These are phyloP conservation scores for Enteromius trimaculatus DNA, from an alignment of 2,797 vertebrate species.

Conservation along the genomic window DNA sequence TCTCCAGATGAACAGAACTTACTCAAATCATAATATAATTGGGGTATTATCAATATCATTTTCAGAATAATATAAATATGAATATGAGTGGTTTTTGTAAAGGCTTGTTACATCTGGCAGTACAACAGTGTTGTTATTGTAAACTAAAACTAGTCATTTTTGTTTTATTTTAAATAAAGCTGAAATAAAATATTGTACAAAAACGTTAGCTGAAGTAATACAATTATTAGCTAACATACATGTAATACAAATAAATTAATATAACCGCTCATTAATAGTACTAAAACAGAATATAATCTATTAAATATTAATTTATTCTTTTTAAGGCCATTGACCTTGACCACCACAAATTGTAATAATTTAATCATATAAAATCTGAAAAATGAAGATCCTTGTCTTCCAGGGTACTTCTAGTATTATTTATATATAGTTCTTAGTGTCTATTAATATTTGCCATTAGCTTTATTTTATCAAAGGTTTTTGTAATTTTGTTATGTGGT, in stretches of 20 bases:
- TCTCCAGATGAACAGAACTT: neutral
- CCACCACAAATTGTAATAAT: neutral
- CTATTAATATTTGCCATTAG: neutral
- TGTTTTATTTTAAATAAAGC: neutral
- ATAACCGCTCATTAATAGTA: neutral
- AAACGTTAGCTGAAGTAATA: neutral
- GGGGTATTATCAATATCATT: neutral
- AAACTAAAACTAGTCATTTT: neutral
- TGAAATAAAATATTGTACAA: neutral
- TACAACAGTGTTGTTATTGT: neutral
- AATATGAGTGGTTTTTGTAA: neutral
- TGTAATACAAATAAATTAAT: neutral
- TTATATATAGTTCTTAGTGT: neutral
- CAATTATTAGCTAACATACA: neutral
- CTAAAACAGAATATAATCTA: neutral
- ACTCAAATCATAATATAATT: neutral
- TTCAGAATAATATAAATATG: neutral
- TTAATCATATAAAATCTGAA: neutral
- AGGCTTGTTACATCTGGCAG: neutral
- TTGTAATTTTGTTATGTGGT: neutral
- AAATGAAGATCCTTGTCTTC: neutral
- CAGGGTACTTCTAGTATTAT: neutral
- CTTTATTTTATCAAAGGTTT: neutral
- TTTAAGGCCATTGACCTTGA: neutral
- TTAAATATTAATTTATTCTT: neutral